Evolutionary conservation across 2,113 vertebrate species (phyloP), one percentile per base, ranked within the genome.

Genomic region (Chionis minor): DNA sequence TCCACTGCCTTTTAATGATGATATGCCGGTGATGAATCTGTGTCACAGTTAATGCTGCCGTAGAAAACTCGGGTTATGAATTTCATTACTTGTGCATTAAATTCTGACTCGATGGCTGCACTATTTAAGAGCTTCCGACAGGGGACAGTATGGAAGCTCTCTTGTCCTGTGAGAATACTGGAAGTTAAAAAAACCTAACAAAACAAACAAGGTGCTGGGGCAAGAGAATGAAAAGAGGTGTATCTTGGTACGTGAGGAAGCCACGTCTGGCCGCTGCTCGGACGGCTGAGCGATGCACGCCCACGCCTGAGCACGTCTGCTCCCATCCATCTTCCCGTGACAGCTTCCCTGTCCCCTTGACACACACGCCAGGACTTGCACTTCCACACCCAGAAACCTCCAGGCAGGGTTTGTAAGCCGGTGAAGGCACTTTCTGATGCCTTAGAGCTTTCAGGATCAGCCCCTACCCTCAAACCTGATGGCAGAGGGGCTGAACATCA

Each of bases 1-100:
- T 92, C 75, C 87, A 70, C 81, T 87, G 97, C 73, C 74, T 90
- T 92, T 92, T 97, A 97, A 97, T 89, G 90, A 97, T 65, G 92
- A 86, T 93, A 85, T 0, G 0, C 51, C 14, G 51, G 86, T 65
- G 77, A 94, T 96, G 93, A 93, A 96, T 96, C 82, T 77, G 30
- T 94, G 96, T 71, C 93, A 90, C 69, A 72, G 92, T 51, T 95
- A 96, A 95, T 92, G 95, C 74, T 63, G 33, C 52, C 1, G 1
- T 16, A 84, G 92, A 82, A 94, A 94, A 95, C 65, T 58, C 89
- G 54, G 52, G 61, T 94, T 86, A 91, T 88, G 94, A 93, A 94
- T 94, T 94, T 95, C 82, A 94, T 96, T 96, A 94, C 89, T 94
- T 63, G 84, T 20, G 70, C 82, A 78, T 78, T 96, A 91, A 90